Conservation (phyloP, 2,113 vertebrate species). For the Conger conger region DNA sequence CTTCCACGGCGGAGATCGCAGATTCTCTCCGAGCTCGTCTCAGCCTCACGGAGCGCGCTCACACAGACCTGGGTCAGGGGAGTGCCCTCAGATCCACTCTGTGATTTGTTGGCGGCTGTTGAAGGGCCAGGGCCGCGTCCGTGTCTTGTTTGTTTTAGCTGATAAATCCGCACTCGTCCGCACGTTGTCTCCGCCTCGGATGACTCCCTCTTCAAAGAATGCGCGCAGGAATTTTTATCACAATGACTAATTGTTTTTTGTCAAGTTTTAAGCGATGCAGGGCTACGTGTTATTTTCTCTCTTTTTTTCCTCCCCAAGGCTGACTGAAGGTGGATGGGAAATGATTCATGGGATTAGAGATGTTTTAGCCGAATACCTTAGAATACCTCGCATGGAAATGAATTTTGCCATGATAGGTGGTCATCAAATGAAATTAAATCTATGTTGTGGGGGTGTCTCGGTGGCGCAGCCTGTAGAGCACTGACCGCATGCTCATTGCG, state of each 20-base stretch:
- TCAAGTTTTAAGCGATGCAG: conserved; percentile 29
- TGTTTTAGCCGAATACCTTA: not conserved
- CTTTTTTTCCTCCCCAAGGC: not conserved
- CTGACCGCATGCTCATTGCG: too few relatives aligned
- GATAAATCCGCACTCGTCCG: conserved; percentile 17
- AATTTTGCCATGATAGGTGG: not conserved
- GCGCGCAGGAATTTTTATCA: conserved; percentile 23
- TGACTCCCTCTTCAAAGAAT: conserved; percentile 27
- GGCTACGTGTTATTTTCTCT: not conserved
- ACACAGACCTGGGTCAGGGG: not conserved
- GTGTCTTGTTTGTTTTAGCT: conserved; percentile 20
- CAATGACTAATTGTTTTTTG: conserved; percentile 21
- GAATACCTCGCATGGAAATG: too few relatives aligned
- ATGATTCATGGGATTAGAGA: not conserved
- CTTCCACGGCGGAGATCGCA: not conserved
- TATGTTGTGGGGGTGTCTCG: too few relatives aligned
- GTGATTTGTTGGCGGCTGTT: conserved; percentile 20
- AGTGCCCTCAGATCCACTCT: not conserved
- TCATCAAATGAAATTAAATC: not conserved
- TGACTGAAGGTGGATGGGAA: conserved; percentile 3
- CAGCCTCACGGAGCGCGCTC: not conserved
- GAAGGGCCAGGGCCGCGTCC: not conserved
- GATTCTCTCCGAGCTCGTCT: not conserved
- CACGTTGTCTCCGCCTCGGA: conserved; percentile 5
- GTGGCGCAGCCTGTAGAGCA: too few relatives aligned